phyloP scores from a whole-genome alignment of 2,113 vertebrate genomes.

The Plecturocebus donacophilus region DNA sequence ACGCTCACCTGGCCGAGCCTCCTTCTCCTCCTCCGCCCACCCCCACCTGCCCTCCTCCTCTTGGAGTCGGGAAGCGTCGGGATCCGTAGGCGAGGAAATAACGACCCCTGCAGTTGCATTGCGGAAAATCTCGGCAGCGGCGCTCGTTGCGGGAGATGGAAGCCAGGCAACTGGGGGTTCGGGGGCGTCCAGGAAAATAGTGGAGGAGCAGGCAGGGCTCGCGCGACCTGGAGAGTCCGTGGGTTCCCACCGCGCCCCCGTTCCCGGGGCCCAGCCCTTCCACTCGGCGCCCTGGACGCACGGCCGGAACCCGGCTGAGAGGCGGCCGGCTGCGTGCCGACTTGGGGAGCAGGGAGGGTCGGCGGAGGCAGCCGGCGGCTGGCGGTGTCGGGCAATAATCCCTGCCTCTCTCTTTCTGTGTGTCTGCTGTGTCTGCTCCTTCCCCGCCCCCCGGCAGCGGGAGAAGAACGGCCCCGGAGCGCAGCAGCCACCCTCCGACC shows the following conservation, averaged over 20 bases:
- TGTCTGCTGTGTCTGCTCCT: constrained; percentile 32
- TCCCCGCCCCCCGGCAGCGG: constrained; percentile 35
- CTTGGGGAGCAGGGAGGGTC: constrained; percentile 48
- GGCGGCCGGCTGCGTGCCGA: background rate
- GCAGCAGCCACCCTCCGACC: constrained; percentile 49
- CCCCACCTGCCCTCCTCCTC: constrained; percentile 36
- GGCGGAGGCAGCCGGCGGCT: constrained; percentile 40
- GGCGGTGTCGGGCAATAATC: constrained; percentile 55
- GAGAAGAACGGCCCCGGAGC: constrained; percentile 35
- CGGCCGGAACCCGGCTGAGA: background rate
- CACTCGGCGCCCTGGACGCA: background rate
- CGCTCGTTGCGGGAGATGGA: constrained; percentile 51
- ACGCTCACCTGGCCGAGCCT: constrained; percentile 48
- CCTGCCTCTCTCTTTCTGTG: constrained; percentile 46
- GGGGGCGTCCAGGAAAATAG: constrained; percentile 40
- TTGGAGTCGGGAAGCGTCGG: background rate
- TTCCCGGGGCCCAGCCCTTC: background rate
- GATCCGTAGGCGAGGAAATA: constrained; percentile 79
- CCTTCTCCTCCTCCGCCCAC: background rate
- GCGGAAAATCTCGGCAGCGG: constrained; percentile 73
- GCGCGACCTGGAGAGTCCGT: background rate
- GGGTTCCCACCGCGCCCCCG: background rate
- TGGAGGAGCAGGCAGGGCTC: constrained; percentile 1
- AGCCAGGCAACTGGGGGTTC: constrained; percentile 54
- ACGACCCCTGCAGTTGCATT: constrained; percentile 82